A percentile compares a stretch with the other conserved stretches of the same genome.
Evolutionary conservation across 2,113 vertebrate genomes (phyloP).

Genomic region (Rhabdomys dilectus): DNA sequence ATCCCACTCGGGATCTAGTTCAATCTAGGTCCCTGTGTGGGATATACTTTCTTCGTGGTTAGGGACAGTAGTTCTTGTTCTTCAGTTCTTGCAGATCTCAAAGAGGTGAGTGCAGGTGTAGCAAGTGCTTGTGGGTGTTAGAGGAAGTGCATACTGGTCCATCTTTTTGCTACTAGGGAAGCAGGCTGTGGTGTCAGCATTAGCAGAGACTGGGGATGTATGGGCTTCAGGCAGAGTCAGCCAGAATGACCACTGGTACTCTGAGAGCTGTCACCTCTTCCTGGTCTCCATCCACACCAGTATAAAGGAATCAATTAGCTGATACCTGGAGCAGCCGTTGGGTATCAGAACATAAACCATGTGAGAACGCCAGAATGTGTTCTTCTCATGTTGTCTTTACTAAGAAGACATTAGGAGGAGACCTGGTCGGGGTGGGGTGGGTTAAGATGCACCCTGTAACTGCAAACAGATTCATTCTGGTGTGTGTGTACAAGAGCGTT

Average conservation of each 20-base stretch:
- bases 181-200: neutral
- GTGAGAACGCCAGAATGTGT: neutral
- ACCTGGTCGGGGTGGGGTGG: fast-evolving
- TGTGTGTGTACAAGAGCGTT: neutral
- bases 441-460: neutral
- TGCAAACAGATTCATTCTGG: neutral
- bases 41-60: neutral
- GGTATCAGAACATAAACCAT: neutral
- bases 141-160: too few relatives aligned
- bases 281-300: neutral
- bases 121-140: neutral
- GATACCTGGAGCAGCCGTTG: neutral
- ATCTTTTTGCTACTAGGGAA: neutral
- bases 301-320: neutral
- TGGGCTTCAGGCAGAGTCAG: neutral
- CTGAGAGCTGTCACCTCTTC: neutral
- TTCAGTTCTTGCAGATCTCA: neutral
- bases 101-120: neutral
- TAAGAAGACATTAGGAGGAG: neutral
- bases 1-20: neutral
- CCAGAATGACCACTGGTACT: neutral
- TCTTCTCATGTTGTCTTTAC: neutral
- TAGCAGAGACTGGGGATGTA: neutral
- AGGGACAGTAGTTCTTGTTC: slow-evolving; percentile 1
- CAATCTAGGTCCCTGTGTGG: neutral